Evolutionary conservation across 2,797 vertebrate species (phyloP).

Genomic region (Liparis tanakae): DNA sequence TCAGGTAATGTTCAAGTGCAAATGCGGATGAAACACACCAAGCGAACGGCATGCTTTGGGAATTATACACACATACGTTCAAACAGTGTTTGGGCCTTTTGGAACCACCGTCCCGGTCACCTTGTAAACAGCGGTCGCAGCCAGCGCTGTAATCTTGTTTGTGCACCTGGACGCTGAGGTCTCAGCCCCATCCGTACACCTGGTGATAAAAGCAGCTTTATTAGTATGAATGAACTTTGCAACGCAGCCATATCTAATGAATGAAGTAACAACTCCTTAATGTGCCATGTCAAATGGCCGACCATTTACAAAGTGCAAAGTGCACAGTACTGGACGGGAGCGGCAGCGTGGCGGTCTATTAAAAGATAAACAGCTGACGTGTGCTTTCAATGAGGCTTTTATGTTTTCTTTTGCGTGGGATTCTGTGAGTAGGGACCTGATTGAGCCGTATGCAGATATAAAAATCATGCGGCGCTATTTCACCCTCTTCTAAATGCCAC

Average conservation of each 20-base stretch:
- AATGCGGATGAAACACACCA: conserved; percentile 45
- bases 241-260: conserved; percentile 48
- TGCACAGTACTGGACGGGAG: conserved; percentile 48
- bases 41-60: conserved; percentile 39
- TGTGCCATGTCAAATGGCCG: conserved; percentile 41
- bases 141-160: conserved; percentile 56
- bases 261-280: conserved; percentile 54
- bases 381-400: conserved; percentile 62
- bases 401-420: conserved; percentile 56
- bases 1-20: conserved; percentile 64
- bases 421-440: conserved; percentile 46
- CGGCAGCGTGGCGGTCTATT: conserved; percentile 49
- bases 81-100: conserved; percentile 29
- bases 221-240: conserved; percentile 58
- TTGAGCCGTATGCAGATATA: conserved; percentile 66
- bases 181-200: conserved; percentile 36
- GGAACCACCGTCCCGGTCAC: conserved; percentile 39
- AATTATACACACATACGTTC: conserved; percentile 34
- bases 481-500: conserved; percentile 69
- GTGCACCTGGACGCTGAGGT: conserved; percentile 47
- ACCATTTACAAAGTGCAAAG: conserved; percentile 56
- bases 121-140: conserved; percentile 42
- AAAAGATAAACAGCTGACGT: conserved; percentile 65
- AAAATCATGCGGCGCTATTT: conserved; percentile 67
- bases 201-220: conserved; percentile 51